Evolutionary conservation across 1,140 invertebrate species (phyloP).

Genomic region (Zeugodacus cucurbitae): DNA sequence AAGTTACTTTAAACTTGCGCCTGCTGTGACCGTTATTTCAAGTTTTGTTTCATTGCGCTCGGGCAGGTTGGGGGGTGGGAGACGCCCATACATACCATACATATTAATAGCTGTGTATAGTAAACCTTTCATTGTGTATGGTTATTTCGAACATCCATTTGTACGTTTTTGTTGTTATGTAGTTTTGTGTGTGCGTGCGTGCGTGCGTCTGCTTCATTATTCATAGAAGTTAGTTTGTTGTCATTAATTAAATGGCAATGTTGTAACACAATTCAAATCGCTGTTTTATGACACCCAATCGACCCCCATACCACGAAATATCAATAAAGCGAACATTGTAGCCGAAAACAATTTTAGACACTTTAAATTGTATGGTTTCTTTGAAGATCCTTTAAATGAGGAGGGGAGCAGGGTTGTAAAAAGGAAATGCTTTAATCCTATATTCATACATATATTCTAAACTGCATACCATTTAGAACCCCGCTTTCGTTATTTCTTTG

Average conservation of each 20-base stretch:
- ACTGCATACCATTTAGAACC: too few species aligned
- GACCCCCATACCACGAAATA: background rate
- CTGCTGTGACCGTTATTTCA: background rate
- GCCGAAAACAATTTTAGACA: background rate
- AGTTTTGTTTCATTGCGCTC: background rate
- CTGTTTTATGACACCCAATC: background rate
- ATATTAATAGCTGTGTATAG: background rate
- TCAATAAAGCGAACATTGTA: background rate
- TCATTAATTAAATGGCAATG: constrained; percentile 42
- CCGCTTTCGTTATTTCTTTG: too few species aligned
- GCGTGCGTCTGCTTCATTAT: background rate
- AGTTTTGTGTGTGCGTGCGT: background rate
- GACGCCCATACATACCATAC: background rate
- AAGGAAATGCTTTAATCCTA: too few species aligned
- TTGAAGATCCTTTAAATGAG: too few species aligned
- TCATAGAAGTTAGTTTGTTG: constrained; percentile 21
- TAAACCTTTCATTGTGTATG: background rate
- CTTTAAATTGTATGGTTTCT: too few species aligned
- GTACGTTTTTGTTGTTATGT: background rate
- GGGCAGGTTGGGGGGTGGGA: background rate
- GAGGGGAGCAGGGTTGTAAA: too few species aligned
- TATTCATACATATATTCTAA: too few species aligned
- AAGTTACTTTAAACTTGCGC: background rate
- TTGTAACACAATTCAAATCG: constrained; percentile 43
- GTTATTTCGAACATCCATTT: background rate